Evolutionary conservation across 2,797 vertebrate genomes (phyloP).

Genomic region (Odontamblyopus rebecca): DNA sequence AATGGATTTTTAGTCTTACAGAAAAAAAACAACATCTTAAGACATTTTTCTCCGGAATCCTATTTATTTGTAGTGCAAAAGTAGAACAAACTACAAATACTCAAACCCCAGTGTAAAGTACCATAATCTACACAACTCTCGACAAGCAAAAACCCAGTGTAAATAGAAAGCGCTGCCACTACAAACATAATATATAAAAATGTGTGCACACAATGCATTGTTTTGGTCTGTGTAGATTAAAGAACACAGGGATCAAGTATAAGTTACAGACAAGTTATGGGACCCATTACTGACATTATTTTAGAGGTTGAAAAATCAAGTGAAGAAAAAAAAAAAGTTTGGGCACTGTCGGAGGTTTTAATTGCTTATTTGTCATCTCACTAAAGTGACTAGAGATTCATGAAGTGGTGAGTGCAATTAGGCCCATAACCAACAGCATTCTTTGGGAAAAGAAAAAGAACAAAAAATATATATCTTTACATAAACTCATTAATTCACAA

Average conservation of each 20-base stretch:
- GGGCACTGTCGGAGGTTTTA: constrained; percentile 11
- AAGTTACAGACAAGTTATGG: constrained; percentile 33
- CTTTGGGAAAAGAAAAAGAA: constrained; percentile 20
- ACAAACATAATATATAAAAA: constrained; percentile 43
- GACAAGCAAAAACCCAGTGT: constrained; percentile 31
- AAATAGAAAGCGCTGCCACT: constrained; percentile 22
- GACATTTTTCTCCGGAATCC: constrained; percentile 38
- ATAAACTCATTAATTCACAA: constrained; percentile 7
- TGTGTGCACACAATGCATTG: constrained; percentile 26
- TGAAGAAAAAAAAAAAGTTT: constrained; percentile 15
- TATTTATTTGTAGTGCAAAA: constrained; percentile 75
- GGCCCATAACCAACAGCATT: constrained; percentile 27
- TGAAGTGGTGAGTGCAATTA: constrained; percentile 53
- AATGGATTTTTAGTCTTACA: neutral
- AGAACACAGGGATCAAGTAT: constrained; percentile 33
- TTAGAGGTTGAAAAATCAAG: constrained; percentile 2
- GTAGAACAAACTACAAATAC: constrained; percentile 50
- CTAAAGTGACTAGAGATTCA: constrained; percentile 19
- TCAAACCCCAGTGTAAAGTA: constrained; percentile 39
- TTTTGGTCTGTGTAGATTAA: constrained; percentile 37
- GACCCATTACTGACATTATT: neutral
- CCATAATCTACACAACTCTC: constrained; percentile 40
- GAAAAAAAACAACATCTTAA: constrained; percentile 11
- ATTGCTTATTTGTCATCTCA: neutral
- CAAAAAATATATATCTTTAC: neutral